These are phyloP conservation scores for Drosophila nr. fundita DNA, from an alignment of 2,888 invertebrate species.

Conservation along the genomic window DNA sequence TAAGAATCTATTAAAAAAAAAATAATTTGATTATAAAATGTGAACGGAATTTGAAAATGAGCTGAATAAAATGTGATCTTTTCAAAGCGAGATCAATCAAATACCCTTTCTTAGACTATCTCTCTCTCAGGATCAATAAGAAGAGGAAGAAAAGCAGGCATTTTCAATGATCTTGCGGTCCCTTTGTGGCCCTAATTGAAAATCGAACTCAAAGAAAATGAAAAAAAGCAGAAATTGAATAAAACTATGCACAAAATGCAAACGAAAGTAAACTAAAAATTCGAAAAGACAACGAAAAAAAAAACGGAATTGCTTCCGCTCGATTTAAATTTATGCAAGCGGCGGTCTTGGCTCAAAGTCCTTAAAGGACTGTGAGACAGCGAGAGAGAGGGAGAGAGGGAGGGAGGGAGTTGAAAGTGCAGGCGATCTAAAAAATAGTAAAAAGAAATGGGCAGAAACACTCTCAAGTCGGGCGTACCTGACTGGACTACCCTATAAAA, in stretches of 20 bases:
- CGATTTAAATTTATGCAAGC: slow-evolving; percentile 46
- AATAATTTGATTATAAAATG: neutral
- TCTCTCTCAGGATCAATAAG: slow-evolving; percentile 31
- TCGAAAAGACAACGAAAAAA: slow-evolving; percentile 19
- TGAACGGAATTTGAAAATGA: neutral
- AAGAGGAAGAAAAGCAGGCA: slow-evolving; percentile 10
- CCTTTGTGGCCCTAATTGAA: slow-evolving; percentile 73
- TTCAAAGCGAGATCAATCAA: neutral
- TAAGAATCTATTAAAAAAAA: neutral
- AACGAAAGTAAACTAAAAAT: slow-evolving; percentile 19
- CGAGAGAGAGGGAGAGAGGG: slow-evolving; percentile 15
- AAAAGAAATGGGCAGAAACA: slow-evolving; percentile 3
- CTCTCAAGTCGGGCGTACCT: slow-evolving; percentile 8
- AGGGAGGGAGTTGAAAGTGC: slow-evolving; percentile 26
- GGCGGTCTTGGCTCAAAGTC: slow-evolving; percentile 56
- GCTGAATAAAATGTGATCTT: neutral
- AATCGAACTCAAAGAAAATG: slow-evolving; percentile 43
- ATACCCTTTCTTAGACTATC: neutral
- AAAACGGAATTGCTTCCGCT: slow-evolving; percentile 69
- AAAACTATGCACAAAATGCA: slow-evolving; percentile 36
- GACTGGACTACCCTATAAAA: slow-evolving; percentile 12
- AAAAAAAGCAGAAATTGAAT: slow-evolving; percentile 5
- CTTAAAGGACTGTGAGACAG: slow-evolving; percentile 13
- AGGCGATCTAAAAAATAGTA: slow-evolving; percentile 23
- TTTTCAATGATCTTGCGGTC: slow-evolving; percentile 57